Percentiles rank a stretch among this genome's conserved stretches.
Conservation (phyloP, 1,140 invertebrate genomes). For the Neuroterus valhalla region DNA sequence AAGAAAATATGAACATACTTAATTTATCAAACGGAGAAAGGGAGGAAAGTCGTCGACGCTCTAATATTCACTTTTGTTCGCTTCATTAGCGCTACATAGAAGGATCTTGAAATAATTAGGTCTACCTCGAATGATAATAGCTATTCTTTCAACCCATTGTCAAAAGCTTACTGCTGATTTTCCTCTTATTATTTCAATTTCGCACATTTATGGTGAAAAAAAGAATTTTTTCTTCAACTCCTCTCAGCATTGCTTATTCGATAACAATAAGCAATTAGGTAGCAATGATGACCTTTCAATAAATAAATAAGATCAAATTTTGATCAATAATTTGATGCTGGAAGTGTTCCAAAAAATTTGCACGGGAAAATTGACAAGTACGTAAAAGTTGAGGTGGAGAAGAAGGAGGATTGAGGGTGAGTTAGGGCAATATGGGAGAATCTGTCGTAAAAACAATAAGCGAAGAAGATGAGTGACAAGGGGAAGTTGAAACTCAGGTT, state of each 20-base stretch:
- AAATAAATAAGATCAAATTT: too few species aligned
- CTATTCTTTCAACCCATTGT: slow-evolving; percentile 71
- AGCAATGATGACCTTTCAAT: too few species aligned
- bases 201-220: background rate
- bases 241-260: slow-evolving; percentile 39
- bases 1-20: background rate
- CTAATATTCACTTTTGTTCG: slow-evolving; percentile 70
- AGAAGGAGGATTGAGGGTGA: too few species aligned
- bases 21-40: slow-evolving; percentile 16
- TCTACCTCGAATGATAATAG: slow-evolving; percentile 65
- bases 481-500: too few species aligned
- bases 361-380: too few species aligned
- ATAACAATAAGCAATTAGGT: too few species aligned
- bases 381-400: too few species aligned
- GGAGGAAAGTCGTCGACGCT: slow-evolving; percentile 43
- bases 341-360: too few species aligned
- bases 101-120: slow-evolving; percentile 73
- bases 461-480: too few species aligned
- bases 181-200: slow-evolving; percentile 8
- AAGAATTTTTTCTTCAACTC: slow-evolving; percentile 47
- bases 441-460: too few species aligned
- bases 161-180: slow-evolving; percentile 57
- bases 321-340: too few species aligned
- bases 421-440: too few species aligned
- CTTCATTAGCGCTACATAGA: slow-evolving; percentile 71